Conservation (phyloP, 1,140 invertebrate species). For the Nylanderia fulva region DNA sequence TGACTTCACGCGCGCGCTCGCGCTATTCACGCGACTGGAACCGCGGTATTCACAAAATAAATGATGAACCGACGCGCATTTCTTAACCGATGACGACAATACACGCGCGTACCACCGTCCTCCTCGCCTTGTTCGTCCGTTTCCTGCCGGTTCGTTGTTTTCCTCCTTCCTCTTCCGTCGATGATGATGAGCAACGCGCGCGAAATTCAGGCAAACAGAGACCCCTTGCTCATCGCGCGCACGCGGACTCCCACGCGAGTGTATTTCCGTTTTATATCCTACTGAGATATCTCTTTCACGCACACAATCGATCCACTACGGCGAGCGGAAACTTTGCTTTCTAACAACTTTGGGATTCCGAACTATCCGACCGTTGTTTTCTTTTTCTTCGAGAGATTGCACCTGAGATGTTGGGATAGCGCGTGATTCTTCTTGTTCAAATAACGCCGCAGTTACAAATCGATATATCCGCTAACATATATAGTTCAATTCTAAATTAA, state of each 20-base stretch:
- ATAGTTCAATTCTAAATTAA: neutral
- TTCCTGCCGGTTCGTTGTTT: conserved; percentile 48
- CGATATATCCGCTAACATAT: neutral
- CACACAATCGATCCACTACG: conserved; percentile 27
- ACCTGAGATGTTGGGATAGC: neutral
- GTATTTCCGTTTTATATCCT: conserved; percentile 59
- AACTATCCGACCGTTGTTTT: neutral
- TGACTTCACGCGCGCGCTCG: conserved; percentile 68
- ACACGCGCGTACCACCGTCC: neutral
- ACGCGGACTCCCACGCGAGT: conserved; percentile 47
- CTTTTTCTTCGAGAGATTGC: conserved; percentile 8
- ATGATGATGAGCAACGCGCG: conserved; percentile 51
- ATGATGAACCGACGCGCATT: conserved; percentile 33
- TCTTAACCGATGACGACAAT: conserved; percentile 41
- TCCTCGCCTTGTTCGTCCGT: conserved; percentile 49
- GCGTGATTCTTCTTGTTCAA: neutral
- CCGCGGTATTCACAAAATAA: conserved; percentile 51
- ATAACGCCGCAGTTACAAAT: neutral
- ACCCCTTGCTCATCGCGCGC: conserved; percentile 19
- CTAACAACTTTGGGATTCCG: neutral
- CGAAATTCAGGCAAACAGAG: conserved; percentile 40
- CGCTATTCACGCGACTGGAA: conserved; percentile 37
- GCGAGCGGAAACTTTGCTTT: conserved; percentile 16
- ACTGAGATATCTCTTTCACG: conserved; percentile 43
- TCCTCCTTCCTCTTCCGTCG: conserved; percentile 3